phyloP scores from a whole-genome alignment of 2,113 vertebrate species.

The Balaenoptera acutorostrata region DNA sequence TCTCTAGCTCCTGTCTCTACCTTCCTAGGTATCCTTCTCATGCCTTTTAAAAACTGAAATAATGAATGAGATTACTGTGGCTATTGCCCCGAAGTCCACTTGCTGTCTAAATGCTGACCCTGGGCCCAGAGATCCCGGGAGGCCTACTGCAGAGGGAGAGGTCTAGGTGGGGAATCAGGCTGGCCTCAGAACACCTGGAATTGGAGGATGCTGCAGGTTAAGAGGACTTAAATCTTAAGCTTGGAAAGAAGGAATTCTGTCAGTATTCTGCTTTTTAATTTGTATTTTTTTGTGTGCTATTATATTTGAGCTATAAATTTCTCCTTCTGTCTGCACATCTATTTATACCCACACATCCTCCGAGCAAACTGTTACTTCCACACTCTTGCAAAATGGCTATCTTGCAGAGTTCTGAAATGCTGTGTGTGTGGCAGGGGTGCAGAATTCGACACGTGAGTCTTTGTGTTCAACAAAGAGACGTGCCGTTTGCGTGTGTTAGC shows the following conservation, averaged over 20 bases:
- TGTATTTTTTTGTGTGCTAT: slow-evolving; percentile 66
- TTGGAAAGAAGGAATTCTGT: slow-evolving; percentile 30
- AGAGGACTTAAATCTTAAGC: slow-evolving; percentile 15
- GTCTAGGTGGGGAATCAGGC: neutral
- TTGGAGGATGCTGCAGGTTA: slow-evolving; percentile 34
- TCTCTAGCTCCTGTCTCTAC: slow-evolving; percentile 10
- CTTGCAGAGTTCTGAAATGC: slow-evolving; percentile 71
- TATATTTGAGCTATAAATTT: slow-evolving; percentile 73
- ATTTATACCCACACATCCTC: slow-evolving; percentile 76
- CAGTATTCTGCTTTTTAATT: slow-evolving; percentile 58
- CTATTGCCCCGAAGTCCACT: slow-evolving; percentile 53
- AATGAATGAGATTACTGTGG: neutral
- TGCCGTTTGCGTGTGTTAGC: slow-evolving; percentile 74
- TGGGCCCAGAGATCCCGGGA: slow-evolving; percentile 53
- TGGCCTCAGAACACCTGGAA: slow-evolving; percentile 55
- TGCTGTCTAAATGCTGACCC: slow-evolving; percentile 59
- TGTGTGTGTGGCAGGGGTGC: slow-evolving; percentile 73
- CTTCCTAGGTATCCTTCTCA: slow-evolving; percentile 40
- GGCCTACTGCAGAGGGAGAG: slow-evolving; percentile 74
- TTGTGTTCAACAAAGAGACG: slow-evolving; percentile 85
- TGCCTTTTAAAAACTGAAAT: slow-evolving; percentile 54
- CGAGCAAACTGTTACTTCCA: slow-evolving; percentile 74
- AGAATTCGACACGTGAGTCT: slow-evolving; percentile 78
- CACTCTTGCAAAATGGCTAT: slow-evolving; percentile 82
- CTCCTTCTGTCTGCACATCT: slow-evolving; percentile 77